A percentile compares a stretch with the other conserved stretches of the same genome.
phyloP scores from a whole-genome alignment of 2,113 vertebrate genomes.

The Chamaea fasciata region DNA sequence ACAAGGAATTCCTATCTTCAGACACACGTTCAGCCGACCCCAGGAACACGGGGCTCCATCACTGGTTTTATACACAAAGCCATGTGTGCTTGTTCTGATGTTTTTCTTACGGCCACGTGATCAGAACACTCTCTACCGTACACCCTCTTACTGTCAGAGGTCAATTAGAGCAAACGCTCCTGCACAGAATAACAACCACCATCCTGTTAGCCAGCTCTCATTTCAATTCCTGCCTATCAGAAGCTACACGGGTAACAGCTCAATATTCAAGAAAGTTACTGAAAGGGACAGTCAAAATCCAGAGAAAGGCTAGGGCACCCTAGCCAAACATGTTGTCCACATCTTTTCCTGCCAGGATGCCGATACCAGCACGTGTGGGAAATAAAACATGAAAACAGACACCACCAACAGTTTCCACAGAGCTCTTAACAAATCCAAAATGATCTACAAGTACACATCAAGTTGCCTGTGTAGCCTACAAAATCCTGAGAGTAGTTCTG shows the following conservation, averaged over 20 bases:
- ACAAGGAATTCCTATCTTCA: neutral
- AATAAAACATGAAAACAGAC: neutral
- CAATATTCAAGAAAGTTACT: neutral
- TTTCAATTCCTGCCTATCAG: neutral
- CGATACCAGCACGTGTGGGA: fast-evolving
- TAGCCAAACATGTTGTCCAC: neutral
- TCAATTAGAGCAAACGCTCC: neutral
- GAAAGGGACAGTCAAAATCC: neutral
- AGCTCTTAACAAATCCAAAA: neutral
- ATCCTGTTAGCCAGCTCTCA: neutral
- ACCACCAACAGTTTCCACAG: neutral
- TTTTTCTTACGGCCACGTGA: neutral
- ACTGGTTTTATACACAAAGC: neutral
- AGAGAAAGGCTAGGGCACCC: neutral
- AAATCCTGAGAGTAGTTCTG: neutral
- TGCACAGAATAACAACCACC: neutral
- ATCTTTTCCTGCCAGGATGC: neutral
- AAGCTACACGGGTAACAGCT: neutral
- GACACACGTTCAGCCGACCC: neutral
- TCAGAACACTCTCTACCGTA: neutral
- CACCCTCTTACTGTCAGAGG: neutral
- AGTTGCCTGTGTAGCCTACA: neutral
- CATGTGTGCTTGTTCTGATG: neutral
- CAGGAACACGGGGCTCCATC: neutral
- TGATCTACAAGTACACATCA: neutral